Base-by-base conservation (phyloP, 2,888 invertebrate species). In the Amphiduros pacificus region DNA sequence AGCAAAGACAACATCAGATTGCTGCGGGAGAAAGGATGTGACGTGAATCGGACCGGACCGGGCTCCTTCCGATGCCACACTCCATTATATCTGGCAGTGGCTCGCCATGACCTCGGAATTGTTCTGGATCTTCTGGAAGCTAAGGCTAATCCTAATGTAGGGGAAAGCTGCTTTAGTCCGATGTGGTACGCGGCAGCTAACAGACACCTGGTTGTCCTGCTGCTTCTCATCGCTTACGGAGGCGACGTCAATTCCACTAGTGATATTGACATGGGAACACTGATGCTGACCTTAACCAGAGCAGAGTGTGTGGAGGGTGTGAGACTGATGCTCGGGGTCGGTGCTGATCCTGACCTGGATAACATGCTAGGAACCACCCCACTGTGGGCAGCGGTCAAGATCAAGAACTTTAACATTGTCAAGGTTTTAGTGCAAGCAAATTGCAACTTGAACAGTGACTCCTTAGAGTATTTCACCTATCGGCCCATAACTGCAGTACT, bases 311-410 rank as follows among this genome's bases (percentile, higher is more conserved):
- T 52, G 20, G 53, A 51, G 22, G 55, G 58, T 5, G 61, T 61
- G 11, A 22, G 41, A 11, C 17, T 61, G 48, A 48, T 64, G 17
- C 31, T 64, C 9, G 24, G 28, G 4, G 31, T 32, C 14, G 61
- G 61, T 5, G 64, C 64, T 3, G 49, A 61, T 40, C 56, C 58
- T n/a, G 41, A 64, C 32, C 31, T 41, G 14, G 61, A 61, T 26
- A 57, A 53, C 41, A 40, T 32, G 6, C 50, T 64, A 17, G 64
- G 64, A 3, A 60, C 64, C 20, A 57, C 61, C 28, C 64, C 64
- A 31, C 48, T 64, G 0, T 64, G 64, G 64, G 61, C 64, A 9
- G 64, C 64, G 4, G 64, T 61, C 14, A 61, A 57, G 31, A 26
- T 52, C n/a, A 31, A 58, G 2, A 17, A 53, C 40, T 14, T 31